Base-by-base conservation (phyloP, 2,113 vertebrate genomes). In the Chloropsis cyanopogon region DNA sequence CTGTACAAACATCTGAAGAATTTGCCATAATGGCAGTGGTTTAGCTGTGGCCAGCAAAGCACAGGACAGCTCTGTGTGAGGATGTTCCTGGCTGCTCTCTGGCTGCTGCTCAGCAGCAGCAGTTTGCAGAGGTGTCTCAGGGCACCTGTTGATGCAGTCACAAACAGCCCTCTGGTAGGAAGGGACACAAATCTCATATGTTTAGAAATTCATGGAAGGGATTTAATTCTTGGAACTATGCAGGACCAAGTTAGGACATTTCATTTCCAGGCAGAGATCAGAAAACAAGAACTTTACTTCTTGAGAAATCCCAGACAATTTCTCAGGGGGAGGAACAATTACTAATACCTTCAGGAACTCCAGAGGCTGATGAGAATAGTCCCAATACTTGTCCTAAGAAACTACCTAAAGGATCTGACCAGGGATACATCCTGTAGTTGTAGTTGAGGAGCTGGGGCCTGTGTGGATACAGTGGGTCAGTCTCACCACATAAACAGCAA, bases 1-100 rank as follows among this genome's bases (percentile, higher is more conserved):
- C 61, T 76, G 33, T 37, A 44, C 78, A 95, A 96, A 79, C n/a
- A 95, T 63, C 69, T 94, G 90, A 96, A 93, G 93, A 95, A 96
- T 94, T 93, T 2, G 2, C 52, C 2, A 9, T 46, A 89, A 57
- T 56, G 81, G 37, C 0, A 7, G 31, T 69, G 81, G 84, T 89
- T 94, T 31, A 82, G 61, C 90, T 79, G 81, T 72, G 1, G 37
- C 37, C 37, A 37, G 37, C 37, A 37, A 37, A 37, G 37, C 37
- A 37, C 37, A 37, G 37, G 13, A 33, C 73, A 64, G 65, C 31
- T 8, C 29, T 8, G 9, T 1, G 12, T 21, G 69, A 64, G 79
- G 88, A 66, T 88, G 80, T 2, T 94, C 90, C 88, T 52, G 59
- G 81, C 44, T 75, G 47, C 60, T 66, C n/a, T 56, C 60, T 33